Evolutionary conservation across 2,888 invertebrate species (phyloP), one percentile per base, ranked within the genome.

Genomic region (Dolichopus griseipennis): DNA sequence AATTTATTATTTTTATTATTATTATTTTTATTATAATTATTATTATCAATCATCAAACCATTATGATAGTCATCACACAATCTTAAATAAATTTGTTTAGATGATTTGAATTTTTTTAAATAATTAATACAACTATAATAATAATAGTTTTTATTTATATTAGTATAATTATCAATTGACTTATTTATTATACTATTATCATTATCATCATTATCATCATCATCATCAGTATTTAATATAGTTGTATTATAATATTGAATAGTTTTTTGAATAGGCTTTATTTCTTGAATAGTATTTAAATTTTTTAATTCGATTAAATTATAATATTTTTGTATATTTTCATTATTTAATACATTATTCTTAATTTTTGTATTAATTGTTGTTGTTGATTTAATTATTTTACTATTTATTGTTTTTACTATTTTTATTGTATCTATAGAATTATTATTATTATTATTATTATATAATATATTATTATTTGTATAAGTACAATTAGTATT

Each of bases 81-180:
- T 52, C 9, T 18, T 52, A 52, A 52, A 52, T 52, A 18, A 52
- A 52, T 18, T 18, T 18, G n/a, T 52, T 52, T 52, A 52, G 52
- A 52, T 52, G 52, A n/a, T 52, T 52, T 52, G 18, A 52, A 18
- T 18, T 15, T 52, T 18, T 52, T 18, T 12, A 52, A 12, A 18
- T 18, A 15, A 52, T 18, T 18, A 52, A 18, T 18, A 52, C 15
- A 18, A 6, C 18, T 52, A 52, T 18, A 6, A 52, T 52, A 52
- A n/a, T 52, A 52, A 52, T 52, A 52, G 15, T 52, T 2, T 18
- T 18, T 52, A 52, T 52, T 52, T 12, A 52, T 52, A 52, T 52
- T 52, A 52, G 52, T 52, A 52, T 52, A 52, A 52, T 52, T 52
- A 52, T 52, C 18, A 52, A 52, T 52, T 52, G 52, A 52, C 52